Conservation (phyloP, 2,113 vertebrate genomes). For the Alligator sinensis region DNA sequence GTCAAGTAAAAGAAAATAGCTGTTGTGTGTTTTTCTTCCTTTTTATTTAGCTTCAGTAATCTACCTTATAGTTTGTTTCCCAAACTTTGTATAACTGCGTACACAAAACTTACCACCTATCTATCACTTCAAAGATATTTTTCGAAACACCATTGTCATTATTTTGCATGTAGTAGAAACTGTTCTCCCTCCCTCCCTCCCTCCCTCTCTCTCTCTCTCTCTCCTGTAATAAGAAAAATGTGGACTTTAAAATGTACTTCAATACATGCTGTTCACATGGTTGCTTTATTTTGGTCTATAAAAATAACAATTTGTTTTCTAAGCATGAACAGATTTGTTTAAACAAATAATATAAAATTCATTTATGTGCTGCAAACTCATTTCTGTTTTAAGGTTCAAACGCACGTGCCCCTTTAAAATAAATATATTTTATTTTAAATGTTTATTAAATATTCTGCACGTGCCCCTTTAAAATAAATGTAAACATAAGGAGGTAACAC, state of each 20-base stretch:
- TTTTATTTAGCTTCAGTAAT: not conserved
- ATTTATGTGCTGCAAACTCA: not conserved
- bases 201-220: not conserved
- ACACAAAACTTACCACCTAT: not conserved
- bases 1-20: not conserved
- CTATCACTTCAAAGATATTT: not conserved
- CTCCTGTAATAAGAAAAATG: not conserved
- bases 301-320: not conserved
- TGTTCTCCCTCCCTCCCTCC: not conserved
- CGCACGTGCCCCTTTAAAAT: not conserved
- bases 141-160: too few species aligned
- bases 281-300: not conserved
- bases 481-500: conserved; percentile 24
- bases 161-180: too few species aligned
- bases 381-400: not conserved
- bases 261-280: not conserved
- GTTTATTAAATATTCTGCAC: not conserved
- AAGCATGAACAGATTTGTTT: not conserved
- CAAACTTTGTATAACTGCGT: not conserved
- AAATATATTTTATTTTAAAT: too few species aligned
- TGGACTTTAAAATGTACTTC: not conserved
- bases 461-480: conserved; percentile 42
- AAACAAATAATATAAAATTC: not conserved
- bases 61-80: not conserved
- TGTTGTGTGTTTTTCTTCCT: not conserved